Percentiles rank a stretch among this genome's conserved stretches.
Evolutionary conservation across 2,113 vertebrate species (phyloP).

Genomic region (Aphelocoma coerulescens): DNA sequence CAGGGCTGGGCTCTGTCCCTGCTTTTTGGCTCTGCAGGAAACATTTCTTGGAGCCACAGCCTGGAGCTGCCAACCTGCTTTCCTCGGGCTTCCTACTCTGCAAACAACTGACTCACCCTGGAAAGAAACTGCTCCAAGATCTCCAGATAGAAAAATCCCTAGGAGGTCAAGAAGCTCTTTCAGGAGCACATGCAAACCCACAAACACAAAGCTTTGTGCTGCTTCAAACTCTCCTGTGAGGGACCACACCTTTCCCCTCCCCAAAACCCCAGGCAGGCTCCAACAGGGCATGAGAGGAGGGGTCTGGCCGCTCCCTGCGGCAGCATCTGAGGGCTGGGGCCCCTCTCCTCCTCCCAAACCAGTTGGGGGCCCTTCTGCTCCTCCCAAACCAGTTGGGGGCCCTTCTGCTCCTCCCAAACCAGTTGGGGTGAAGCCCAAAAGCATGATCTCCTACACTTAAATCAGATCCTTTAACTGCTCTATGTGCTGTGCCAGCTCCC

Average conservation of each 20-base stretch:
- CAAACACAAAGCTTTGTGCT: not conserved
- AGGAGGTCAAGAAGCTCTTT: not conserved
- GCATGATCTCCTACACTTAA: not conserved
- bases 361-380: not conserved
- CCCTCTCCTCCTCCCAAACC: not conserved
- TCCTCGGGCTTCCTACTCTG: fast-evolving
- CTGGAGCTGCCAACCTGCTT: not conserved
- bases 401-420: not conserved
- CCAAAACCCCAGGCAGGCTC: constrained; percentile 9
- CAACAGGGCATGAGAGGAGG: not conserved
- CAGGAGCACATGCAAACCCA: not conserved
- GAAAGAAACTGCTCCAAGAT: constrained; percentile 10
- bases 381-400: not conserved
- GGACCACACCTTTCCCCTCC: constrained; percentile 11
- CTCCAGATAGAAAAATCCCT: not conserved
- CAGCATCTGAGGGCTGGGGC: not conserved
- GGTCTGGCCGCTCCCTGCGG: not conserved
- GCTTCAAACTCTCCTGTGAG: not conserved
- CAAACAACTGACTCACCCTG: constrained; percentile 28
- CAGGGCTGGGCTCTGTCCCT: not conserved
- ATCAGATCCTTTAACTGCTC: not conserved
- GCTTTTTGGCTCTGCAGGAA: not conserved
- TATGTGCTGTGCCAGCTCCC: not conserved
- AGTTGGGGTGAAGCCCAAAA: not conserved
- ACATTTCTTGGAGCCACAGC: not conserved